Evolutionary conservation across 2,888 invertebrate genomes (phyloP).

Genomic region (Polyommatus icarus): DNA sequence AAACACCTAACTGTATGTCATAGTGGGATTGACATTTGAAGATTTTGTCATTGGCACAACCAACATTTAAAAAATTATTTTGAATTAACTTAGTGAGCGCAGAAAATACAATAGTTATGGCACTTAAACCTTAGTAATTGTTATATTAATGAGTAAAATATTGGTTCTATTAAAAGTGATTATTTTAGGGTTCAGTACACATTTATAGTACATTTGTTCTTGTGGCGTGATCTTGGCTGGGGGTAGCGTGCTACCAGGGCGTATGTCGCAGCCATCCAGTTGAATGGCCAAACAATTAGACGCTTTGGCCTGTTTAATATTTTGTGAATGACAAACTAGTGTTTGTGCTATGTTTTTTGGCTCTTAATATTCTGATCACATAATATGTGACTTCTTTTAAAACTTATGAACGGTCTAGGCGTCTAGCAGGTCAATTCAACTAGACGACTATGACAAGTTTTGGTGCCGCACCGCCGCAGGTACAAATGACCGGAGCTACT

Average conservation of each 20-base stretch:
- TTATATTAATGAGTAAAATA: constrained; percentile 22
- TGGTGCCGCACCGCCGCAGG: constrained; percentile 32
- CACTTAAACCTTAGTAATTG: constrained; percentile 33
- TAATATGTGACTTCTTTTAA: not conserved
- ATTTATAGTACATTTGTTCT: constrained; percentile 36
- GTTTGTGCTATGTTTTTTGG: not conserved
- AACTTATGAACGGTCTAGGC: not conserved
- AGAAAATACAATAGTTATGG: not conserved
- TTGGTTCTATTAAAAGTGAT: constrained; percentile 31
- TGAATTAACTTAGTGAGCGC: not conserved
- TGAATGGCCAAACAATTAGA: no score
- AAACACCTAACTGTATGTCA: not conserved
- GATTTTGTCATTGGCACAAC: not conserved
- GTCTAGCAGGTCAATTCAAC: not conserved
- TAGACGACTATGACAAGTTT: not conserved
- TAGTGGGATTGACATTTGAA: not conserved
- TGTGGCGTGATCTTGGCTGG: not conserved
- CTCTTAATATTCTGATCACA: not conserved
- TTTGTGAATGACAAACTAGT: no score
- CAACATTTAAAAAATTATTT: not conserved
- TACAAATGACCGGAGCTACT: constrained; percentile 36
- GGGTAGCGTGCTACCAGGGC: not conserved
- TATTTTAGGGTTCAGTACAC: constrained; percentile 51
- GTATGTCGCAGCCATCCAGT: not conserved
- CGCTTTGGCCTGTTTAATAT: no score